Evolutionary conservation across 2,113 vertebrate species (phyloP).

Genomic region (Sylvilagus bachmani): DNA sequence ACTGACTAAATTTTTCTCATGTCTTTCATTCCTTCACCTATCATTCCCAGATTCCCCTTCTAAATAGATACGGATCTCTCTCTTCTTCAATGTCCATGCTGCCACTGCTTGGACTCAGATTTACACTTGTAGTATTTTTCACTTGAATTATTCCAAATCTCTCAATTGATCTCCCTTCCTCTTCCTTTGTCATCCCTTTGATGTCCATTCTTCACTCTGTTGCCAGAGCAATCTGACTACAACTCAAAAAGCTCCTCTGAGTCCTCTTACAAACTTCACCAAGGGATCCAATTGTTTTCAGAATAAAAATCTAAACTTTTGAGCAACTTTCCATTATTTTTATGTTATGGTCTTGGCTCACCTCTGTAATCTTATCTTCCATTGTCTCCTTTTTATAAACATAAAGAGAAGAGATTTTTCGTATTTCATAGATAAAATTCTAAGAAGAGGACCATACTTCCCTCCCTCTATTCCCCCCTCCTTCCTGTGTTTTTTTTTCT

Average conservation of each 20-base stretch:
- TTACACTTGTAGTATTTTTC: background rate
- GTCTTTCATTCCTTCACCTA: background rate
- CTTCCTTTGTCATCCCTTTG: background rate
- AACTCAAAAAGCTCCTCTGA: background rate
- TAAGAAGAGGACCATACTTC: no score
- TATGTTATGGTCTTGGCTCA: background rate
- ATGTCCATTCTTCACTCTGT: background rate
- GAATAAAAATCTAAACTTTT: conserved; percentile 13
- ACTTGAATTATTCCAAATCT: background rate
- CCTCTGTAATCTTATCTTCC: background rate
- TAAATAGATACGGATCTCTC: background rate
- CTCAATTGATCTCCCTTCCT: background rate
- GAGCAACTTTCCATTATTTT: background rate
- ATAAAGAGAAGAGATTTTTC: no score
- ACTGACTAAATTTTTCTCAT: background rate
- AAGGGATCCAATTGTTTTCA: conserved; percentile 15
- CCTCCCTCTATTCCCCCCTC: no score
- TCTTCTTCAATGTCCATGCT: background rate
- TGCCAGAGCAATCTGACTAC: background rate
- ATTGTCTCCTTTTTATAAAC: background rate
- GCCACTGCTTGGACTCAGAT: background rate
- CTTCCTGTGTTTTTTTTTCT: no score
- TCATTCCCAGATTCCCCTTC: background rate
- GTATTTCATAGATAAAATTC: no score
- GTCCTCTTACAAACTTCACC: background rate